A percentile compares a stretch with the other conserved stretches of the same genome.
Conservation (phyloP, 1,140 invertebrate species). For the Hyphantria cunea region DNA sequence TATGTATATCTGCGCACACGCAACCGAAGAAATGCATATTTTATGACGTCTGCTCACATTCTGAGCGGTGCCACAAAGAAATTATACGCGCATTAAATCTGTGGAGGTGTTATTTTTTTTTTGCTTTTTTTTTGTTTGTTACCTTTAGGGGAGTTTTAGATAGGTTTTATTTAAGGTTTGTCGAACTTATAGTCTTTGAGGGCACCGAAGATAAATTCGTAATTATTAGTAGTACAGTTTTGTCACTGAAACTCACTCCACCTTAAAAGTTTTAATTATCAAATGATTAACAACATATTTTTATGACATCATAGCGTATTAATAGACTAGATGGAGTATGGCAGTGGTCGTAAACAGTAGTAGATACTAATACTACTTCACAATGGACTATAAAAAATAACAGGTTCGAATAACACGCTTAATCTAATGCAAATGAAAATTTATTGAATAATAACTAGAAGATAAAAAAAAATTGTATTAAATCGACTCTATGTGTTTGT, state of each 20-base stretch:
- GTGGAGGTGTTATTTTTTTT: constrained; percentile 71
- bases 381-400: no score
- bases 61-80: constrained; percentile 80
- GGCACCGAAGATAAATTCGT: neutral
- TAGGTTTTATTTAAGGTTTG: constrained; percentile 27
- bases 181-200: constrained; percentile 6
- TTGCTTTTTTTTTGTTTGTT: constrained; percentile 46
- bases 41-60: constrained; percentile 78
- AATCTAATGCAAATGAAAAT: no score
- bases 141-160: constrained; percentile 33
- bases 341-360: no score
- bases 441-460: no score
- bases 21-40: constrained; percentile 78
- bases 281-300: no score
- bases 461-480: neutral
- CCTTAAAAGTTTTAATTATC: no score
- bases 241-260: no score
- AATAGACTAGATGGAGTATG: no score
- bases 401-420: no score
- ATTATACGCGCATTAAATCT: constrained; percentile 80
- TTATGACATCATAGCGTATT: no score
- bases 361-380: no score
- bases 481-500: constrained; percentile 44
- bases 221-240: no score
- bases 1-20: constrained; percentile 44